Percentiles rank a stretch among this genome's conserved stretches.
These are phyloP conservation scores for Thunnus albacares DNA, from an alignment of 2,797 vertebrate genomes.

Conservation along the genomic window DNA sequence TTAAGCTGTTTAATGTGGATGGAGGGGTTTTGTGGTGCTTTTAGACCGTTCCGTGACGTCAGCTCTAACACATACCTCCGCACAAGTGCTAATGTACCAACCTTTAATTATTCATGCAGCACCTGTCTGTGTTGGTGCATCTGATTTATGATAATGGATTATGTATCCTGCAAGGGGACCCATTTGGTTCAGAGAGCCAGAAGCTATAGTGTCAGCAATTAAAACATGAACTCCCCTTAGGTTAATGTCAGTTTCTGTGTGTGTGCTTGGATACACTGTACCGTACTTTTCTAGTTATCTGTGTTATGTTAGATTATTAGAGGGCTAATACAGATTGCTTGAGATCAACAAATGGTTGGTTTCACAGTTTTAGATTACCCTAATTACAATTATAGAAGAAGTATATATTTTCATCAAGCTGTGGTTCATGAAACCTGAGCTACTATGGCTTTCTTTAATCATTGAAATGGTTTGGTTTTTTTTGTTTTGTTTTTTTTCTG, in stretches of 20 bases:
- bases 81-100: conserved; percentile 83
- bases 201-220: conserved; percentile 86
- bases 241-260: conserved; percentile 67
- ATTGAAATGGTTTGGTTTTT: not conserved
- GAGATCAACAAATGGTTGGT: conserved; percentile 9
- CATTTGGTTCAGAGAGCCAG: conserved; percentile 80
- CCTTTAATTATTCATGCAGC: conserved; percentile 90
- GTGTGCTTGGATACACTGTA: conserved; percentile 18
- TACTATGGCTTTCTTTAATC: not conserved
- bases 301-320: conserved; percentile 13
- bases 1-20: conserved; percentile 70
- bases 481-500: not conserved
- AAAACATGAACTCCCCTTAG: conserved; percentile 76
- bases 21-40: conserved; percentile 68
- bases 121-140: conserved; percentile 84
- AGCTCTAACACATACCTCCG: conserved; percentile 72
- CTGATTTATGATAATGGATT: conserved; percentile 89
- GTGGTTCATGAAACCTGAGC: not conserved
- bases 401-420: not conserved
- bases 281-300: conserved; percentile 31
- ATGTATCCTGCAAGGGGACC: conserved; percentile 82
- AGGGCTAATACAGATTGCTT: conserved; percentile 15
- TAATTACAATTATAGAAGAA: not conserved
- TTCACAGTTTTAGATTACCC: conserved; percentile 9
- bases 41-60: conserved; percentile 73